phyloP scores from a whole-genome alignment of 2,888 invertebrate genomes.

The Augiades crinisus region DNA sequence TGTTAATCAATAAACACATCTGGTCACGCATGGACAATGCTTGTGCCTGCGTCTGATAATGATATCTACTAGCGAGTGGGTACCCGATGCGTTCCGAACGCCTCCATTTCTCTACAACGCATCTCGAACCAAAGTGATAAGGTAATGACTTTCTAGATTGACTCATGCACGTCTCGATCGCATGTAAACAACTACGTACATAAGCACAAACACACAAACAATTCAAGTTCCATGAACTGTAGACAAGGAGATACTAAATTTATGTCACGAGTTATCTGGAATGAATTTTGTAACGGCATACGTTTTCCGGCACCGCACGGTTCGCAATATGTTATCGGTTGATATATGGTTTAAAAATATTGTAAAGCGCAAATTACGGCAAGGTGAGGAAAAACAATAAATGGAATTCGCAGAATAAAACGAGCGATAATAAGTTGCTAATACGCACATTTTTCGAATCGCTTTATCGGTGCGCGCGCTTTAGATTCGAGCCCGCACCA shows the following conservation, averaged over 20 bases:
- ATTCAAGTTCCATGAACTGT: slow-evolving; percentile 73
- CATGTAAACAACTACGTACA: slow-evolving; percentile 52
- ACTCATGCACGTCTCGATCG: slow-evolving; percentile 56
- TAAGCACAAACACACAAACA: slow-evolving; percentile 46
- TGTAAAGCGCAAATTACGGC: neutral
- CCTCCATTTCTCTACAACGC: slow-evolving; percentile 59
- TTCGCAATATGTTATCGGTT: slow-evolving; percentile 22
- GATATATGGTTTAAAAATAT: slow-evolving; percentile 18
- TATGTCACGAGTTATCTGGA: slow-evolving; percentile 69
- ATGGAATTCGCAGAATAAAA: neutral
- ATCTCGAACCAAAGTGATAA: slow-evolving; percentile 54
- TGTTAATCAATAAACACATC: slow-evolving; percentile 59
- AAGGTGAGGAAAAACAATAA: neutral
- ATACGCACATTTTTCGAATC: too few relatives aligned
- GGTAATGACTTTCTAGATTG: slow-evolving; percentile 70
- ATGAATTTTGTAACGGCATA: slow-evolving; percentile 68
- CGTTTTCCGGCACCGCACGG: slow-evolving; percentile 54
- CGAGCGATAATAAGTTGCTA: too few relatives aligned
- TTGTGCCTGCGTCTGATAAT: slow-evolving; percentile 45
- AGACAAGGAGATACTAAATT: slow-evolving; percentile 60
- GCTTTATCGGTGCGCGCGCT: too few relatives aligned
- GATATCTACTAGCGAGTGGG: slow-evolving; percentile 40
- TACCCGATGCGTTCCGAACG: slow-evolving; percentile 46
- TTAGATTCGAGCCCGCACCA: too few relatives aligned
- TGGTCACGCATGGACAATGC: slow-evolving; percentile 52